Conservation (phyloP, 2,113 vertebrate genomes). For the Chaenogobius annularis region DNA sequence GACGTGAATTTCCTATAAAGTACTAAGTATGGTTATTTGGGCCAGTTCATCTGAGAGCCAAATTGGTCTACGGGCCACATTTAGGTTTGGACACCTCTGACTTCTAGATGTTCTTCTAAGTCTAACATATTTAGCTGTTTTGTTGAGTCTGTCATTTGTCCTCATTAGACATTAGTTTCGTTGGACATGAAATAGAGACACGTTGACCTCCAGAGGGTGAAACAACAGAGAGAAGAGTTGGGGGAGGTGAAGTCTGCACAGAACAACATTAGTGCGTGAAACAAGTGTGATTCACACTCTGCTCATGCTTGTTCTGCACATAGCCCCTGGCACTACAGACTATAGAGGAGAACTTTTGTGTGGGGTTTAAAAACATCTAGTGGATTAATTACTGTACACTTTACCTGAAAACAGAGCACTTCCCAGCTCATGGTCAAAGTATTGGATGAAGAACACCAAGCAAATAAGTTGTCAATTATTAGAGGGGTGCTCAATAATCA, state of each 20-base stretch:
- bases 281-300: constrained; percentile 67
- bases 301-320: constrained; percentile 50
- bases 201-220: constrained; percentile 57
- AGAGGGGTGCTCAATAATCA: background rate
- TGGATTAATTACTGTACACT: constrained; percentile 39
- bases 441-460: too few relatives aligned
- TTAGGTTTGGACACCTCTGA: too few relatives aligned
- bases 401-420: constrained; percentile 40
- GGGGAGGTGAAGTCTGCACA: constrained; percentile 48
- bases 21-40: too few relatives aligned
- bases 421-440: constrained; percentile 7
- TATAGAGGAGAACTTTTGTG: constrained; percentile 55
- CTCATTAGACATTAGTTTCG: constrained; percentile 13
- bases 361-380: constrained; percentile 29
- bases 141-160: constrained; percentile 13
- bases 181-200: constrained; percentile 58
- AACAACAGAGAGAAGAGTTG: constrained; percentile 29
- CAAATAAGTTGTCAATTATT: background rate
- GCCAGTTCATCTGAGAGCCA: background rate
- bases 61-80: background rate
- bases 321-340: constrained; percentile 48
- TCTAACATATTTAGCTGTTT: background rate
- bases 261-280: constrained; percentile 59
- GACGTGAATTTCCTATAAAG: too few relatives aligned
- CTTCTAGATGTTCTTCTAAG: too few relatives aligned